phyloP scores from a whole-genome alignment of 2,888 invertebrate species.

The Monochamus alternatus region DNA sequence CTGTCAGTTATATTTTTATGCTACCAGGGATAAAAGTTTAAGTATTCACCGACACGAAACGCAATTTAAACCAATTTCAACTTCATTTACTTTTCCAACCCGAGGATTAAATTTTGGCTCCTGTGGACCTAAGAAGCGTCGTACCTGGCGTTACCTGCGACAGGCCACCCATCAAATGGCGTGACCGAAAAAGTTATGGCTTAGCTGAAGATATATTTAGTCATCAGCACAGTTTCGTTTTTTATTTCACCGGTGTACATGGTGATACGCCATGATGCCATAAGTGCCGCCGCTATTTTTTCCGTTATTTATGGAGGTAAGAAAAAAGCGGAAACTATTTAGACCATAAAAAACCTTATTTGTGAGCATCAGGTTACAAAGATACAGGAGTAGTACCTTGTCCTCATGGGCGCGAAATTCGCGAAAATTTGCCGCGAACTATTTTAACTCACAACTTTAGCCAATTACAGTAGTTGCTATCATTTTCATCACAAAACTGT shows the following conservation, averaged over 20 bases:
- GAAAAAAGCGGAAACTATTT: no score
- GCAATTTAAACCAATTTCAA: neutral
- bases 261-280: no score
- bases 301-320: no score
- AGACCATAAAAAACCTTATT: no score
- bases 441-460: no score
- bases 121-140: neutral
- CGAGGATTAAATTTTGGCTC: neutral
- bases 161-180: conserved; percentile 11
- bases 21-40: conserved; percentile 81
- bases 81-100: neutral
- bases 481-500: no score
- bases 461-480: no score
- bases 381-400: no score
- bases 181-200: conserved; percentile 2
- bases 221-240: neutral
- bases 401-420: no score
- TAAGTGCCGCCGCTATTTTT: no score
- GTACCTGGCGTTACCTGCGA: conserved; percentile 11
- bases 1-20: conserved; percentile 86
- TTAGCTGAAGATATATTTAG: neutral
- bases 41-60: neutral
- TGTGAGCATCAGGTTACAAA: no score
- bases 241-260: neutral
- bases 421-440: no score